Evolutionary conservation across 2,888 invertebrate species (phyloP), one percentile per base, ranked within the genome.

Genomic region (Flabesymbios commensalis): DNA sequence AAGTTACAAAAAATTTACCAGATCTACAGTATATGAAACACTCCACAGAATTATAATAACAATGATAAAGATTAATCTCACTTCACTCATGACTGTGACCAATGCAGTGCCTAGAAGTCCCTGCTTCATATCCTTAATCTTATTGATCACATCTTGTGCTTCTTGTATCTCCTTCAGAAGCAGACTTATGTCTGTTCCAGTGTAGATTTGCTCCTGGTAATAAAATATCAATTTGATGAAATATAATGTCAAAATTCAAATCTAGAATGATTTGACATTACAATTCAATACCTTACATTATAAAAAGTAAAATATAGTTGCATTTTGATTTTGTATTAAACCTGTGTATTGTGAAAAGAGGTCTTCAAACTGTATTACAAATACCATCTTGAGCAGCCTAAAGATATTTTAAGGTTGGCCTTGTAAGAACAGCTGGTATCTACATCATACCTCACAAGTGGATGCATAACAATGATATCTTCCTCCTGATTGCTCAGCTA

Each of bases 61-160:
- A 36, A 33, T 52, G 22, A 36, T 36, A 36, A 10, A n/a, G 39
- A 36, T 17, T 28, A 48, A 10, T n/a, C 42, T 43, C 64, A 82
- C 80, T 76, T 81, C 80, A 68, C 81, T 80, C 74, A 78, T 76
- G 48, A 83, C 79, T 58, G 76, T 79, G 63, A 82, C 77, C 3
- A 81, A 69, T 22, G 82, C 80, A 65, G 75, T 80, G 39, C 82
- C 83, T 72, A 83, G 76, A 75, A 81, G 76, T 31, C 83, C 83
- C 56, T 79, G 72, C 43, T 79, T 72, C 80, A 83, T 81, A 51
- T 81, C 80, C 60, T 79, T 79, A 51, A 83, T 82, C 62, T 80
- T 80, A 64, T 77, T 79, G 59, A 82, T 75, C 53, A 81, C 72
- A 54, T 80, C 79, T 71, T 83, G 80, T 1, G 78, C 75, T 47